These are phyloP conservation scores for Acronicta alni DNA, from an alignment of 2,888 invertebrate genomes.

Conservation along the genomic window DNA sequence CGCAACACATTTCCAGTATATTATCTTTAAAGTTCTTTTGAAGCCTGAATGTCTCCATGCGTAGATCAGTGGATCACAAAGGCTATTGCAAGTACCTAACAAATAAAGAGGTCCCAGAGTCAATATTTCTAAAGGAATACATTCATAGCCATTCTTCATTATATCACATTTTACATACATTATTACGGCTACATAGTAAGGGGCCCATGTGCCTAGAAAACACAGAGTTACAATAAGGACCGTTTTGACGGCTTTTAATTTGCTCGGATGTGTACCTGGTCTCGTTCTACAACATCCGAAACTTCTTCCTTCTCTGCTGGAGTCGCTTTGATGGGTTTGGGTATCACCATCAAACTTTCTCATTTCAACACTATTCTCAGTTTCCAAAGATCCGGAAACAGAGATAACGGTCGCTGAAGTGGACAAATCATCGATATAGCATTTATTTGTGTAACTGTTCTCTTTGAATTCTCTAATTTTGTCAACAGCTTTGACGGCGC, in stretches of 20 bases:
- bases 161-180: constrained; percentile 85
- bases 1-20: constrained; percentile 69
- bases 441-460: constrained; percentile 68
- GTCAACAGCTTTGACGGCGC: constrained; percentile 86
- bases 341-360: constrained; percentile 35
- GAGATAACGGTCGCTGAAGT: constrained; percentile 59
- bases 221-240: constrained; percentile 88
- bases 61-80: constrained; percentile 90
- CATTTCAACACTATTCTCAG: constrained; percentile 37
- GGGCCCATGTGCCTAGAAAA: constrained; percentile 89
- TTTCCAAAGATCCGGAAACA: constrained; percentile 48
- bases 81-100: constrained; percentile 87
- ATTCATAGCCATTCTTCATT: constrained; percentile 75
- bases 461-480: constrained; percentile 79
- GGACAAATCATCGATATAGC: constrained; percentile 67
- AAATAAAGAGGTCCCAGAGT: constrained; percentile 89
- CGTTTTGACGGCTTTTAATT: constrained; percentile 89
- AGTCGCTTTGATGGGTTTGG: constrained; percentile 30
- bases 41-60: constrained; percentile 91
- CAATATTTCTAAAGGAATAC: constrained; percentile 83
- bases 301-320: constrained; percentile 21
- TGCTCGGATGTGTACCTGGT: constrained; percentile 72
- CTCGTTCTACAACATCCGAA: constrained; percentile 32
- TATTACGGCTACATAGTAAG: constrained; percentile 87
- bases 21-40: constrained; percentile 78